Base-by-base conservation (phyloP, 1,140 invertebrate species). In the Cephus cinctus region DNA sequence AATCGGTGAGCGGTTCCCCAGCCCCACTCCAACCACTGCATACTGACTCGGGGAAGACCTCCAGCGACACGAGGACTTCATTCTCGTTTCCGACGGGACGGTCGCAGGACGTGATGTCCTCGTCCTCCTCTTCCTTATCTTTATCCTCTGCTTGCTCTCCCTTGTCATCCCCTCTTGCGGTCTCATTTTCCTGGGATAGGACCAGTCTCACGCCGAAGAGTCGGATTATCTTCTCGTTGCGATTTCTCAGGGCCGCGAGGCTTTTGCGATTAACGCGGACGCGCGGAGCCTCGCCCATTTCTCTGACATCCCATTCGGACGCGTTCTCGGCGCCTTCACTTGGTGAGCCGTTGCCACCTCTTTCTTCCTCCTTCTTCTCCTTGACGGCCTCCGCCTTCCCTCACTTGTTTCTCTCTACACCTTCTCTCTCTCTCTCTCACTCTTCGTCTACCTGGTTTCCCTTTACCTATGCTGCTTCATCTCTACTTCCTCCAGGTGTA, bases 251-350 rank as follows among this genome's bases (percentile, higher is more conserved):
- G 9, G 21, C 22, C 9, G 44, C 44, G 39, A 50, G 18, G 41
- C 32, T 34, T 25, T 23, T 56, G 20, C 44, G 49, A 23, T 47
- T 34, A 41, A 50, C 44, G 44, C 45, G 41, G 36, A 51, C 46
- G 44, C 45, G 49, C 40, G 45, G 40, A 15, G 45, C 53, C 48
- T 56, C 53, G 40, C 49, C 53, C 53, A 56, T 56, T 47, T 51
- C 45, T 27, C 40, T 56, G 53, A 52, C 49, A 56, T 56, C 25
- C 40, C 49, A 25, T 32, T 30, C 14, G 21, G 18, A n/a, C n/a
- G 8, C 25, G 30, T 19, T 22, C 27, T 16, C 11, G 21, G 22
- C 25, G 31, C 14, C 19, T 41, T 27, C 39, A 35, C 35, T 4
- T 15, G 16, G 8, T 11, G 14, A 36, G 22, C 4, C 4, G 20